Evolutionary conservation across 2,888 invertebrate species (phyloP).

Genomic region (Acholoe squamosa): DNA sequence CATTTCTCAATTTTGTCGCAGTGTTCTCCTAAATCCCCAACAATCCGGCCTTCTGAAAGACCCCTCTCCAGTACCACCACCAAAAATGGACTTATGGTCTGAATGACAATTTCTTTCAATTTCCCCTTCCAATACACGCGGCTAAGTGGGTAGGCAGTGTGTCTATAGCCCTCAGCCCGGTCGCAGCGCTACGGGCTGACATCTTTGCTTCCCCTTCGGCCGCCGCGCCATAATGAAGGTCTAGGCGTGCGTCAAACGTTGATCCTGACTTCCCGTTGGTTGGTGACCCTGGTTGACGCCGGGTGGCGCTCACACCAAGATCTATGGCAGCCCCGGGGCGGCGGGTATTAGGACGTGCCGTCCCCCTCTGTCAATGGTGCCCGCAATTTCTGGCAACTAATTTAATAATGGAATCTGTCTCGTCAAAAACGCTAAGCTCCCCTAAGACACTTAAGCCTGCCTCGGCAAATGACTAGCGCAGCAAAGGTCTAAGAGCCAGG

Average conservation of each 20-base stretch:
- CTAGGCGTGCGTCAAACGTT: constrained; percentile 56
- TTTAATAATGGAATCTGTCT: constrained; percentile 62
- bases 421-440: constrained; percentile 61
- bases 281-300: constrained; percentile 38
- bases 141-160: constrained; percentile 53
- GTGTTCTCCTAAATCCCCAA: constrained; percentile 51
- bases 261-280: constrained; percentile 57
- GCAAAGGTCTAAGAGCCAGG: constrained; percentile 59
- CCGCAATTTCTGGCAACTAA: constrained; percentile 63
- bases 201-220: constrained; percentile 59
- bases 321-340: constrained; percentile 52
- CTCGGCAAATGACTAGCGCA: constrained; percentile 60
- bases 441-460: constrained; percentile 59
- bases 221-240: constrained; percentile 56
- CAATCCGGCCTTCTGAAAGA: constrained; percentile 48
- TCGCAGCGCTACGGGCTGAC: constrained; percentile 43
- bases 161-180: not conserved
- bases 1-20: constrained; percentile 60
- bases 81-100: constrained; percentile 60
- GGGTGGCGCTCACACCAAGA: constrained; percentile 32
- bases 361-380: constrained; percentile 55
- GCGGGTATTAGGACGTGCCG: constrained; percentile 38
- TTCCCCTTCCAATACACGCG: constrained; percentile 38
- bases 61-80: constrained; percentile 32
- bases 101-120: constrained; percentile 61